phyloP scores from a whole-genome alignment of 2,113 vertebrate species.

The Phrynosoma blainvillii region DNA sequence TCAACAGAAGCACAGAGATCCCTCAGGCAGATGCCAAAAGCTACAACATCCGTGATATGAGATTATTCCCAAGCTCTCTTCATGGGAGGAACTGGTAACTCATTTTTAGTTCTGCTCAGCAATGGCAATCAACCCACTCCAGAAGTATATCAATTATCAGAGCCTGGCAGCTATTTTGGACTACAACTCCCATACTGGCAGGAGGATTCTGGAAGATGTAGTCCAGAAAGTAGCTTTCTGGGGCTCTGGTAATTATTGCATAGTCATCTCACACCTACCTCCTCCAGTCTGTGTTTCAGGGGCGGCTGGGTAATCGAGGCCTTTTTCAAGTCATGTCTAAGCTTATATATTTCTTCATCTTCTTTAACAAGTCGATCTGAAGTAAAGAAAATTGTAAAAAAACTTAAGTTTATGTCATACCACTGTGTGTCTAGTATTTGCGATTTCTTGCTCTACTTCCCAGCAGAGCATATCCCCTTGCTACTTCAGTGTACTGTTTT shows the following conservation, averaged over 20 bases:
- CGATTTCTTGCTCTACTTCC: neutral
- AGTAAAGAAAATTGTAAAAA: neutral
- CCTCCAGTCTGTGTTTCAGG: conserved; percentile 80
- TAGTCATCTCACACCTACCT: conserved; percentile 76
- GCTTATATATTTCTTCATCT: conserved; percentile 96
- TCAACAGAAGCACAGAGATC: neutral
- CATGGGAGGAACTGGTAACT: neutral
- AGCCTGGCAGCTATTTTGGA: too few relatives aligned
- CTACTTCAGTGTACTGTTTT: neutral
- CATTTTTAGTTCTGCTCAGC: neutral
- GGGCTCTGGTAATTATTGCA: neutral
- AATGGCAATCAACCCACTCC: neutral
- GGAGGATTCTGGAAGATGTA: too few relatives aligned
- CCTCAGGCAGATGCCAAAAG: neutral
- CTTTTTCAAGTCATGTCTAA: conserved; percentile 92
- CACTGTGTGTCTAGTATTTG: neutral
- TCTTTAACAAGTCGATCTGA: conserved; percentile 91
- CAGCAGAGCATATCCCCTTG: too few relatives aligned
- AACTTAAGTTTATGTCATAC: too few relatives aligned
- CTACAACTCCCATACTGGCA: too few relatives aligned
- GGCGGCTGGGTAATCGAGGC: conserved; percentile 89
- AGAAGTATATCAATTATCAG: neutral
- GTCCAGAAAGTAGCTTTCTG: too few relatives aligned
- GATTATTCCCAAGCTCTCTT: neutral
- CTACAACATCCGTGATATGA: neutral